phyloP scores from a whole-genome alignment of 2,797 vertebrate genomes.

The Hippocampus kuda region DNA sequence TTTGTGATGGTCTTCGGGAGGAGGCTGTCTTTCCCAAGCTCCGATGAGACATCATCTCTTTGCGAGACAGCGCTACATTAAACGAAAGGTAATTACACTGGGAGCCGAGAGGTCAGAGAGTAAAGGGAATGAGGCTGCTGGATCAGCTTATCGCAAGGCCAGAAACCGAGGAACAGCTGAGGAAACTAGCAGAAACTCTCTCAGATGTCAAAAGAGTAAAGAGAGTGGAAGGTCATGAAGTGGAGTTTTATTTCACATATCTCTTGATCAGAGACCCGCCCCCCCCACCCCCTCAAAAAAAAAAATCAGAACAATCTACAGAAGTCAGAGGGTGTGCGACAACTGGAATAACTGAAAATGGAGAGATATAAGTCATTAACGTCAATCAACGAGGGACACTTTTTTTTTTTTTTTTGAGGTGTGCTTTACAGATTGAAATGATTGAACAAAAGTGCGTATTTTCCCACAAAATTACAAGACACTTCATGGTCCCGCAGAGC shows the following conservation, averaged over 20 bases:
- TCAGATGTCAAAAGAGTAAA: constrained; percentile 36
- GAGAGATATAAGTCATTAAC: constrained; percentile 3
- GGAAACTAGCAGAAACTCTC: constrained; percentile 42
- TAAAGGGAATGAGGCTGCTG: constrained; percentile 23
- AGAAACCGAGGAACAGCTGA: constrained; percentile 54
- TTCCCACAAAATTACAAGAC: neutral
- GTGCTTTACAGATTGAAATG: neutral
- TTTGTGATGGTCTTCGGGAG: constrained; percentile 14
- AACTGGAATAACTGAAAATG: constrained; percentile 36
- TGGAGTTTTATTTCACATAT: constrained; percentile 50
- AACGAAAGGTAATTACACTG: constrained; percentile 54
- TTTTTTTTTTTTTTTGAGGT: constrained; percentile 17
- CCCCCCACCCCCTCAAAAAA: neutral
- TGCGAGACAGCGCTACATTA: constrained; percentile 54
- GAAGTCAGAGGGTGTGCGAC: constrained; percentile 17
- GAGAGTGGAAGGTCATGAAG: constrained; percentile 44
- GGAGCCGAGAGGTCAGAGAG: constrained; percentile 53
- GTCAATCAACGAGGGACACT: constrained; percentile 25
- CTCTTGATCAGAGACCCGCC: constrained; percentile 40
- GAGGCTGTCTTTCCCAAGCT: constrained; percentile 23
- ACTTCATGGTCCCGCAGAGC: constrained; percentile 2
- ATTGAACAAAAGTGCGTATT: constrained; percentile 7
- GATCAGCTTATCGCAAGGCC: constrained; percentile 52
- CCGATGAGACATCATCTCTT: constrained; percentile 48
- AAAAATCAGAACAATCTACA: constrained; percentile 24